Conservation (phyloP, 2,797 vertebrate genomes). For the Microctenopoma lineatum region DNA sequence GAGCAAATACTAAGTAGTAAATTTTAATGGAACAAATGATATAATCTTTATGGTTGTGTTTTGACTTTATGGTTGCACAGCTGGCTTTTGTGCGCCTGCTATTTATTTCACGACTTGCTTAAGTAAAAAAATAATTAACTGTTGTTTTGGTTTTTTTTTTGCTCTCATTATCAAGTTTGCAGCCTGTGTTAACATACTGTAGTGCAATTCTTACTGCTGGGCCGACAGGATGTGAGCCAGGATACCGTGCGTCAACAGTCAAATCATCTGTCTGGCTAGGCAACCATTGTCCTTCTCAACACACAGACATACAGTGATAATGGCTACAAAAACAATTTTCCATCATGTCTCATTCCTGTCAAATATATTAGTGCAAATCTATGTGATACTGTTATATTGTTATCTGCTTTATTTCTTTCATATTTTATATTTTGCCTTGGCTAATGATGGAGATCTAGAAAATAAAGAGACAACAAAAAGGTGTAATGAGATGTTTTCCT, state of each 20-base stretch:
- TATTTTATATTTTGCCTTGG: not conserved
- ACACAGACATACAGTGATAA: not conserved
- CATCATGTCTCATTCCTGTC: slow-evolving; percentile 9
- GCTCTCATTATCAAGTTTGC: not conserved
- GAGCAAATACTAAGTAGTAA: slow-evolving; percentile 47
- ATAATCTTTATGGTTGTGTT: slow-evolving; percentile 45
- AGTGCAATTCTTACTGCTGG: not conserved
- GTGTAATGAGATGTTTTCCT: not conserved
- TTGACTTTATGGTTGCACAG: slow-evolving; percentile 33
- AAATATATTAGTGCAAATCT: slow-evolving; percentile 3
- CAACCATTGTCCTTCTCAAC: slow-evolving; percentile 7
- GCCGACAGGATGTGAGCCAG: slow-evolving; percentile 44
- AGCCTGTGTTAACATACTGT: not conserved
- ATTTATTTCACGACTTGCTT: slow-evolving; percentile 32
- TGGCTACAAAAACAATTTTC: not conserved
- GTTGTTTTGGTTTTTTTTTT: slow-evolving; percentile 2
- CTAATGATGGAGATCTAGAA: not conserved
- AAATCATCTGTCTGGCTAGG: slow-evolving; percentile 11
- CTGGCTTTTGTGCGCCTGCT: not conserved
- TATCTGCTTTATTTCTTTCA: not conserved
- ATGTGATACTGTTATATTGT: slow-evolving; percentile 2
- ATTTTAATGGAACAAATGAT: slow-evolving; percentile 40
- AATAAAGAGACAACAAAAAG: not conserved
- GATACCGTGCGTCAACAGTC: slow-evolving; percentile 22
- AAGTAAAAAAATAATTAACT: slow-evolving; percentile 9